Percentiles rank a stretch among this genome's conserved stretches.
Evolutionary conservation across 2,888 invertebrate species (phyloP).

Genomic region (Endomychus coccineus): DNA sequence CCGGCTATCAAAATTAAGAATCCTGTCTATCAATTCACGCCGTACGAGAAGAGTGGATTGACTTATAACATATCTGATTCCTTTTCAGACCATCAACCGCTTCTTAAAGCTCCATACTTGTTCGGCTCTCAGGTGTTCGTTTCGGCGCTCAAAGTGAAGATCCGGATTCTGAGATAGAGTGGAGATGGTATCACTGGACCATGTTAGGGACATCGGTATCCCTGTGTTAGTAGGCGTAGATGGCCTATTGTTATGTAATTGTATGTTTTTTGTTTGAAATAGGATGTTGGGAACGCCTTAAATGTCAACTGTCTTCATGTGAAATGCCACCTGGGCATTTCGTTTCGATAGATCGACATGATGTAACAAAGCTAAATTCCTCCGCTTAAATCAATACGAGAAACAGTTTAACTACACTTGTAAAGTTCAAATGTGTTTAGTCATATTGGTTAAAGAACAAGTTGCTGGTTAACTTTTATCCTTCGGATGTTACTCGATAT

Average conservation of each 20-base stretch:
- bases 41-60: slow-evolving; percentile 39
- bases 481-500: no score
- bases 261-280: slow-evolving; percentile 44
- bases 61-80: slow-evolving; percentile 41
- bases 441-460: no score
- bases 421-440: no score
- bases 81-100: slow-evolving; percentile 35
- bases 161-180: slow-evolving; percentile 14
- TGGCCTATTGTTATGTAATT: slow-evolving; percentile 44
- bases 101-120: slow-evolving; percentile 22
- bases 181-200: slow-evolving; percentile 24
- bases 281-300: slow-evolving; percentile 42
- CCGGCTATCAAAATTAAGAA: slow-evolving; percentile 33
- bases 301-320: slow-evolving; percentile 39
- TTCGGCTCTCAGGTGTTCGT: slow-evolving; percentile 28
- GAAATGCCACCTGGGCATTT: slow-evolving; percentile 38
- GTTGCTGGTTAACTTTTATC: no score
- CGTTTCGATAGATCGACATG: slow-evolving; percentile 7
- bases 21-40: slow-evolving; percentile 40
- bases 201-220: slow-evolving; percentile 42
- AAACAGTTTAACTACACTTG: no score
- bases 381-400: slow-evolving; percentile 13
- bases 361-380: slow-evolving; percentile 21
- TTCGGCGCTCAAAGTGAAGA: slow-evolving; percentile 13
- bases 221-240: slow-evolving; percentile 44